phyloP scores from a whole-genome alignment of 1,140 invertebrate genomes.

The Papilio helenus region DNA sequence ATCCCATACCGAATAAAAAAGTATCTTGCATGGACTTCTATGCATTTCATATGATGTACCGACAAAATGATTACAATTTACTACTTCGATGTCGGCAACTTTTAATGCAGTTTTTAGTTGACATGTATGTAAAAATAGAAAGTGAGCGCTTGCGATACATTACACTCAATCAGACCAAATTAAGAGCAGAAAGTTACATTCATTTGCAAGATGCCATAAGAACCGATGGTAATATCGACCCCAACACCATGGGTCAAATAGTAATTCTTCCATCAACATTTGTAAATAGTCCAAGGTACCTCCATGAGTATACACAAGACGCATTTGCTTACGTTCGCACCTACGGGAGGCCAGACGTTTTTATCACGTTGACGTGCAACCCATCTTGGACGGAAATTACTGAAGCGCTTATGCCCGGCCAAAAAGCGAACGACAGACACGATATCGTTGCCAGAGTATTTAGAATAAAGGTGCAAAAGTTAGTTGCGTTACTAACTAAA shows the following conservation, averaged over 20 bases:
- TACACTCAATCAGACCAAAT: too few species aligned
- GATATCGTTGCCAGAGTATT: slow-evolving; percentile 24
- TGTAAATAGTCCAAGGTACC: slow-evolving; percentile 69
- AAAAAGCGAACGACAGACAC: slow-evolving; percentile 33
- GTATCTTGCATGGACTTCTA: too few species aligned
- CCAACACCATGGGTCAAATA: too few species aligned
- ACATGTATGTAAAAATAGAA: too few species aligned
- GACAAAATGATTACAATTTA: too few species aligned
- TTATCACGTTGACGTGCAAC: slow-evolving; percentile 51
- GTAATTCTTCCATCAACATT: slow-evolving; percentile 76
- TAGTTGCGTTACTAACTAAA: not conserved
- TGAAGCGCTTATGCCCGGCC: slow-evolving; percentile 36
- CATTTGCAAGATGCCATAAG: slow-evolving; percentile 37
- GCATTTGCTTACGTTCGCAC: slow-evolving; percentile 69
- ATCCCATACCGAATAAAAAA: too few species aligned
- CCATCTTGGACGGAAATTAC: slow-evolving; percentile 45
- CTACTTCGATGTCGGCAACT: not conserved
- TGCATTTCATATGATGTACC: too few species aligned
- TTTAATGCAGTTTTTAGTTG: slow-evolving; percentile 44
- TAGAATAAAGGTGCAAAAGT: not conserved
- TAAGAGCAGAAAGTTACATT: too few species aligned
- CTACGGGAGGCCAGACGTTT: slow-evolving; percentile 67
- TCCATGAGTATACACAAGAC: slow-evolving; percentile 68
- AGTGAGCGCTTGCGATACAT: too few species aligned
- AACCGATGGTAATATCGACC: too few species aligned